These are phyloP conservation scores for Pempheris klunzingeri DNA, from an alignment of 2,797 vertebrate genomes.

Conservation along the genomic window DNA sequence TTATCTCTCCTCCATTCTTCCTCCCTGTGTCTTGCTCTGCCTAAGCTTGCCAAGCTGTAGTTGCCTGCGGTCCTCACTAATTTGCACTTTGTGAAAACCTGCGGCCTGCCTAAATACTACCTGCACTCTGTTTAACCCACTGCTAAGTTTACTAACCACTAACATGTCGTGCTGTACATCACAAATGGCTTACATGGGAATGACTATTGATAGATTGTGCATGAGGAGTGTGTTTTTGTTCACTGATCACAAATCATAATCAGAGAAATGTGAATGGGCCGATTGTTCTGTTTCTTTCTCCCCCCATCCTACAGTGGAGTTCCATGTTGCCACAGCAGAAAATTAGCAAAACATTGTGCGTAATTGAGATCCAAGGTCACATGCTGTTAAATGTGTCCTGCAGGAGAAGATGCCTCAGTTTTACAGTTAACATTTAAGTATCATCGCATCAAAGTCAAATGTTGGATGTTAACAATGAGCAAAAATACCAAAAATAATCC, in stretches of 20 bases:
- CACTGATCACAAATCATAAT: slow-evolving; percentile 17
- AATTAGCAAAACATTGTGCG: not conserved
- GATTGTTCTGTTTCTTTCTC: slow-evolving; percentile 2
- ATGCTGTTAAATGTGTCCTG: not conserved
- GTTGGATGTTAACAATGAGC: not conserved
- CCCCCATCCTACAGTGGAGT: not conserved
- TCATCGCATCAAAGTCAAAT: not conserved
- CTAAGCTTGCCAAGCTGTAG: slow-evolving; percentile 64
- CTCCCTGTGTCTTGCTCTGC: slow-evolving; percentile 51
- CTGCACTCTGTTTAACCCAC: slow-evolving; percentile 69
- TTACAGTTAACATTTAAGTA: not conserved
- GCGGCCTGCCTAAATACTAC: slow-evolving; percentile 74
- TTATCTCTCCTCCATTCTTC: slow-evolving; percentile 43
- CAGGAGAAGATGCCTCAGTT: not conserved
- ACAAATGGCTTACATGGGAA: slow-evolving; percentile 38
- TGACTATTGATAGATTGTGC: slow-evolving; percentile 51
- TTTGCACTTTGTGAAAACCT: slow-evolving; percentile 74
- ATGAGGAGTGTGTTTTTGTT: slow-evolving; percentile 36
- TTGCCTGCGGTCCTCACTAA: slow-evolving; percentile 73
- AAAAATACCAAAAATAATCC: not conserved
- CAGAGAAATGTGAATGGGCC: slow-evolving; percentile 1
- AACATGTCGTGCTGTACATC: slow-evolving; percentile 68
- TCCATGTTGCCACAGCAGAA: not conserved
- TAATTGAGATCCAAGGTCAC: not conserved
- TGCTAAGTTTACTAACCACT: slow-evolving; percentile 72